Evolutionary conservation across 2,888 invertebrate genomes (phyloP).

Genomic region (Hermaeophaga mercurialis): DNA sequence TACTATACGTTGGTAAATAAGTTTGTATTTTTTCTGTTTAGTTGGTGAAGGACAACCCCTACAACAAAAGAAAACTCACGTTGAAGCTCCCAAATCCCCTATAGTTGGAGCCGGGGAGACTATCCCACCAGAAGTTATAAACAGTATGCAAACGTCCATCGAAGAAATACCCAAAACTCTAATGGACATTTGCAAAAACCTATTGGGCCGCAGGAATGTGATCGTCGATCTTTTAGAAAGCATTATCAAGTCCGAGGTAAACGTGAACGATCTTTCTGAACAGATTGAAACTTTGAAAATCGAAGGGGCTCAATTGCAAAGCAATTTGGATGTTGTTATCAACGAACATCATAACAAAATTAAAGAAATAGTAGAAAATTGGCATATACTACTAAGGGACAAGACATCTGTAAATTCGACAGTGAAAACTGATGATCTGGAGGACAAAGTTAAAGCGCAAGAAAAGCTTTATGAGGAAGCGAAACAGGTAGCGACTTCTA

Average conservation of each 20-base stretch:
- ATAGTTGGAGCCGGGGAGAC: constrained; percentile 32
- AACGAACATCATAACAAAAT: constrained; percentile 46
- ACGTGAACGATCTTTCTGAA: constrained; percentile 40
- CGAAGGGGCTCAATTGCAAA: constrained; percentile 47
- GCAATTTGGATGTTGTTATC: constrained; percentile 44
- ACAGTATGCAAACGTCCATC: constrained; percentile 48
- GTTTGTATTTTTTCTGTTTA: neutral
- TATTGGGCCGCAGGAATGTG: constrained; percentile 45
- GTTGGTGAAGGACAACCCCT: neutral
- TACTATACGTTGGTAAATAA: too few species aligned
- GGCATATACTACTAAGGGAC: constrained; percentile 43
- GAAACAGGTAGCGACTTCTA: constrained; percentile 32
- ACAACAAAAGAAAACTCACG: neutral
- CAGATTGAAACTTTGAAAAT: constrained; percentile 43
- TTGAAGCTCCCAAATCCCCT: neutral
- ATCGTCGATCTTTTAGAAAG: constrained; percentile 49
- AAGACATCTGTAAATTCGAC: constrained; percentile 32
- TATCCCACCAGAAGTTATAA: constrained; percentile 38
- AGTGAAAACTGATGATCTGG: constrained; percentile 41
- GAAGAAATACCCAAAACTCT: constrained; percentile 50
- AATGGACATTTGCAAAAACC: constrained; percentile 49
- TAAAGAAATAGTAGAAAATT: constrained; percentile 43
- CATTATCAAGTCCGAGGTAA: constrained; percentile 44
- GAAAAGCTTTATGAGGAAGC: constrained; percentile 42
- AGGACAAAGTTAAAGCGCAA: constrained; percentile 44